Evolutionary conservation across 1,140 invertebrate species (phyloP), one percentile per base, ranked within the genome.

Genomic region (Drosophila sulfurigaster): DNA sequence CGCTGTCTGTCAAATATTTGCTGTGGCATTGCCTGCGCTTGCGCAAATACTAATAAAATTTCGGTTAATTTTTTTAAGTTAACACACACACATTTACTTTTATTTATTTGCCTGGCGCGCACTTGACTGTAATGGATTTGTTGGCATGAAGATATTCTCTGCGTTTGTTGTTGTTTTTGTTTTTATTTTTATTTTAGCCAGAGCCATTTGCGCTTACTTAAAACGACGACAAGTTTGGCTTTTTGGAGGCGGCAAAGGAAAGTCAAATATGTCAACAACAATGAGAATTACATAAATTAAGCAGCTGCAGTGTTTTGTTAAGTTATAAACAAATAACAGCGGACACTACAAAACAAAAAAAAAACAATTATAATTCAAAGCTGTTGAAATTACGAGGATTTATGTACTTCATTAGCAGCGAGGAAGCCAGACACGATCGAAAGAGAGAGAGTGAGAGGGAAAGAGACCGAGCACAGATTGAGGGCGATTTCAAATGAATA

Each of bases 31-130:
- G 85, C 71, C 85, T 89, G 85, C 85, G 85, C 85, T 89, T 89
- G 85, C 86, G 85, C 82, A 91, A 91, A 91, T 91, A 91, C 83
- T 89, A 91, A 91, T 91, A 91, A 91, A 91, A 91, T 91, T 91
- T 91, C 89, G 89, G 89, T 91, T 91, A 91, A 91, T 91, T 91
- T 91, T 91, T 91, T 91, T 77, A 91, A 91, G 80, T 91, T 83
- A 87, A 91, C 86, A 91, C 88, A 65, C 79, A 71, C 46, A 63
- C 59, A 71, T 79, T 76, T 66, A 59, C 65, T 83, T 79, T 85
- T 89, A 89, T 89, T 89, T 89, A 89, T 89, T 89, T 89, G 85
- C 79, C 74, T 73, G 30, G 46, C 68, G 85, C 65, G 75, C 82
- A 87, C 88, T 91, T 87, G 83, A 89, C 81, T 91, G 88, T 91